These are phyloP conservation scores for Dreissena rostriformis DNA, from an alignment of 1,140 invertebrate genomes.

Conservation along the genomic window DNA sequence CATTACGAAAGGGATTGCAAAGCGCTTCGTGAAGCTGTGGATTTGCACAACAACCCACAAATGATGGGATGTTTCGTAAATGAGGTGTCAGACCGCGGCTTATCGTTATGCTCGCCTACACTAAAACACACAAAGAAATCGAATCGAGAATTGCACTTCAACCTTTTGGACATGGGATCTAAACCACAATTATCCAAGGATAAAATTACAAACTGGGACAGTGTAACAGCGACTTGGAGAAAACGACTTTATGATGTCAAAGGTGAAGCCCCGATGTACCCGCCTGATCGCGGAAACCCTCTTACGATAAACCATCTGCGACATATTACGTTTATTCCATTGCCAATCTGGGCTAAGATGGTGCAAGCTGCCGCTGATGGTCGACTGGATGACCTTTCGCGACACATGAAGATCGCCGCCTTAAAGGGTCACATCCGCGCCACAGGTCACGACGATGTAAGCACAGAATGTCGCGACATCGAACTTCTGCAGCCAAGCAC, in stretches of 20 bases:
- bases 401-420: background rate
- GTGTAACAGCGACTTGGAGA: slow-evolving; percentile 26
- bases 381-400: slow-evolving; percentile 34
- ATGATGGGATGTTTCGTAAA: slow-evolving; percentile 55
- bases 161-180: slow-evolving; percentile 57
- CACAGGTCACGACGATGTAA: slow-evolving; percentile 50
- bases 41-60: slow-evolving; percentile 47
- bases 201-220: slow-evolving; percentile 29
- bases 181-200: slow-evolving; percentile 54
- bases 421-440: slow-evolving; percentile 24
- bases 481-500: slow-evolving; percentile 26
- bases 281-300: background rate
- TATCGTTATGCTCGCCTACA: slow-evolving; percentile 56
- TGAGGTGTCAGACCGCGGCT: slow-evolving; percentile 42
- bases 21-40: slow-evolving; percentile 44
- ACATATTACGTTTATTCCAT: slow-evolving; percentile 18
- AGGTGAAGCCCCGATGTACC: background rate
- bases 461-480: slow-evolving; percentile 26
- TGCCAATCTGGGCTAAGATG: slow-evolving; percentile 43
- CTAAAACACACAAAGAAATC: slow-evolving; percentile 37
- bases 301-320: slow-evolving; percentile 36
- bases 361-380: slow-evolving; percentile 10
- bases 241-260: slow-evolving; percentile 45
- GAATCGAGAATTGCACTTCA: slow-evolving; percentile 56
- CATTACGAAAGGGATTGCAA: slow-evolving; percentile 56